Evolutionary conservation across 1,140 invertebrate genomes (phyloP), one percentile per base, ranked within the genome.

Genomic region (Scaptomyza montana): DNA sequence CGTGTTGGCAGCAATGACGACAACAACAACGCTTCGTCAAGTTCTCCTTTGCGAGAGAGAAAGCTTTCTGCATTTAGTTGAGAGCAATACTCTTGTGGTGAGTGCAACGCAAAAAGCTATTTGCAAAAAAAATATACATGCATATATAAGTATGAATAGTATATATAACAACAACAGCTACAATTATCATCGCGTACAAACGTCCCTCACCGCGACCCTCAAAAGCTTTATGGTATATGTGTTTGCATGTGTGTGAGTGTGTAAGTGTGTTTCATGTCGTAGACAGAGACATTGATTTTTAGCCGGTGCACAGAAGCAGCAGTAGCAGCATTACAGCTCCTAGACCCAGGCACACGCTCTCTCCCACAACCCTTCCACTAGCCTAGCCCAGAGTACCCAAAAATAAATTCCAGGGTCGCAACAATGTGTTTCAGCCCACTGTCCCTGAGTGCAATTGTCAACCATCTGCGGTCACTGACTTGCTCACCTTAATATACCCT

Each of bases 121-220:
- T 56, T 25, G 59, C 75, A 28, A 77, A 73, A 43, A 43, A 43
- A n/a, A 41, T 3, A 4, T 12, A 2, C 5, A 6, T 30, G 5
- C 28, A 30, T 30, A 30, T 2, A 30, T 30, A 30, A 16, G 16
- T 16, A 16, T 16, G 16, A n/a, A n/a, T 16, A 16, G 16, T 39
- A 39, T 10, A 39, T 10, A 39, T 9, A 39, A 61, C 63, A 72
- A 54, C 36, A 63, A 63, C 41, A 69, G 46, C 21, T 5, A 55
- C 25, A 47, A 41, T 7, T 43, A 43, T 43, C n/a, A 43, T 43
- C 5, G 39, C 39, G 12, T 43, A 5, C 55, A 73, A 25, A 49
- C 64, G 81, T 85, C 81, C 81, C 81, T 85, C 81, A 85, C 81
- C 81, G 63, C 81, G 81, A 85, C 81, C 80, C 80, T 85, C 80